Evolutionary conservation across 2,797 vertebrate species (phyloP).

Genomic region (Macropus fuliginosus): DNA sequence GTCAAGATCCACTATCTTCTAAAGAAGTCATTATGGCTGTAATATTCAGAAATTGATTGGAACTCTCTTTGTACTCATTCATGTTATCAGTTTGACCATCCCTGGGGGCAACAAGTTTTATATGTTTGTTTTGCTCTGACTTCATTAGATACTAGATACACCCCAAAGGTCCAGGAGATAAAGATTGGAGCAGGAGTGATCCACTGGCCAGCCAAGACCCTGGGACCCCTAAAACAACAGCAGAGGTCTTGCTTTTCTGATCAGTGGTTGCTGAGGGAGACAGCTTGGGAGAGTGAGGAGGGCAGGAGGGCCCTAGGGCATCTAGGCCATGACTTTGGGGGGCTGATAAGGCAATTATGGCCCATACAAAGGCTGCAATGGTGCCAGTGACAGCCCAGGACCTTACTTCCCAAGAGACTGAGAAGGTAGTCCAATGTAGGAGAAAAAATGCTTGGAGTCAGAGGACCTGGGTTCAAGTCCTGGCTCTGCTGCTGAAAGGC

Average conservation of each 20-base stretch:
- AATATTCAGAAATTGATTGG: accelerated
- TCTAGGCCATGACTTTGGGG: neutral
- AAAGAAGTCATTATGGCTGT: neutral
- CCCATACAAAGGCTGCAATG: neutral
- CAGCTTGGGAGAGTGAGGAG: neutral
- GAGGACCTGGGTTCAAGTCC: neutral
- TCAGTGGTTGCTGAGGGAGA: neutral
- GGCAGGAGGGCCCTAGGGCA: neutral
- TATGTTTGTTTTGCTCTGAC: neutral
- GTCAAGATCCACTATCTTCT: neutral
- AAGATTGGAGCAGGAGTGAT: neutral
- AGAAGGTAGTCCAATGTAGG: neutral
- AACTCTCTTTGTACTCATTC: neutral
- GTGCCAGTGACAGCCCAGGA: neutral
- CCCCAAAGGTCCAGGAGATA: neutral
- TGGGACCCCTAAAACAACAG: neutral
- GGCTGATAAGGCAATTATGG: neutral
- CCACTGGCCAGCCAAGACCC: neutral
- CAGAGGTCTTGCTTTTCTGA: neutral
- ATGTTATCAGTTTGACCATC: neutral
- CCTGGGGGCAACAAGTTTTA: neutral
- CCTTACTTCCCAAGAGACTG: neutral
- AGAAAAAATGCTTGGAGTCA: neutral
- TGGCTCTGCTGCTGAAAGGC: neutral
- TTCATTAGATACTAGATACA: accelerated